Evolutionary conservation across 2,113 vertebrate species (phyloP).

Genomic region (Taurulus bubalis): DNA sequence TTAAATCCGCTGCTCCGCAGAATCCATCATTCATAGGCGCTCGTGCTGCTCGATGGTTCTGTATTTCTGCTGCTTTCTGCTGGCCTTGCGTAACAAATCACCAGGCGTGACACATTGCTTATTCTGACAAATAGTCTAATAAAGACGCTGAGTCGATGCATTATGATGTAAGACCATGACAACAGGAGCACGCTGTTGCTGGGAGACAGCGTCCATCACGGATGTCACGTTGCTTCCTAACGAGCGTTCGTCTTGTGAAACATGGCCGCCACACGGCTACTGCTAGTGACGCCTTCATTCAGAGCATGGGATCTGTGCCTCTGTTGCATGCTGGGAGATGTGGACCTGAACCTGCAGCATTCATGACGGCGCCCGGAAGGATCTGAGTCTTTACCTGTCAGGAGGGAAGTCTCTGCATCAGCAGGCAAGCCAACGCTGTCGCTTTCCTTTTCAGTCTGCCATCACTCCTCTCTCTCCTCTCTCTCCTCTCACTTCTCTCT

Average conservation of each 20-base stretch:
- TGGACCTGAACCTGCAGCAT: constrained; percentile 43
- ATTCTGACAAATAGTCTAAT: constrained; percentile 49
- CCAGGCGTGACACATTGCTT: neutral
- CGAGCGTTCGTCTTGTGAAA: constrained; percentile 8
- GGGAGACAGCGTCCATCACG: constrained; percentile 18
- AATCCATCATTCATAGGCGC: neutral
- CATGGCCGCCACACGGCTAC: neutral
- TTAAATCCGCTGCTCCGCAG: neutral
- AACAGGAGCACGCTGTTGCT: constrained; percentile 10
- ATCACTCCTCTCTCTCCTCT: constrained; percentile 11
- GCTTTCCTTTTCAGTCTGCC: constrained; percentile 27
- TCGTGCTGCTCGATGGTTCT: neutral
- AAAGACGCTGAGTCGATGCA: constrained; percentile 21
- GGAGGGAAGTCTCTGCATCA: constrained; percentile 33
- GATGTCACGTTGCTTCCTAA: constrained; percentile 15
- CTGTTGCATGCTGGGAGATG: constrained; percentile 8
- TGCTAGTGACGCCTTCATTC: too few relatives aligned
- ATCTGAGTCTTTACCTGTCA: constrained; percentile 59
- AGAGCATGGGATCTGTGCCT: too few relatives aligned
- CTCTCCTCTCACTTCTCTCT: too few relatives aligned
- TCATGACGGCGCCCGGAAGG: constrained; percentile 60
- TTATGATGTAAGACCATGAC: constrained; percentile 36
- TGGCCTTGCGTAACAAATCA: constrained; percentile 17
- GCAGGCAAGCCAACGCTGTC: constrained; percentile 17
- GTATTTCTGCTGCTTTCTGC: neutral